Evolutionary conservation across 2,797 vertebrate genomes (phyloP).

Genomic region (Steatocranus sp.): DNA sequence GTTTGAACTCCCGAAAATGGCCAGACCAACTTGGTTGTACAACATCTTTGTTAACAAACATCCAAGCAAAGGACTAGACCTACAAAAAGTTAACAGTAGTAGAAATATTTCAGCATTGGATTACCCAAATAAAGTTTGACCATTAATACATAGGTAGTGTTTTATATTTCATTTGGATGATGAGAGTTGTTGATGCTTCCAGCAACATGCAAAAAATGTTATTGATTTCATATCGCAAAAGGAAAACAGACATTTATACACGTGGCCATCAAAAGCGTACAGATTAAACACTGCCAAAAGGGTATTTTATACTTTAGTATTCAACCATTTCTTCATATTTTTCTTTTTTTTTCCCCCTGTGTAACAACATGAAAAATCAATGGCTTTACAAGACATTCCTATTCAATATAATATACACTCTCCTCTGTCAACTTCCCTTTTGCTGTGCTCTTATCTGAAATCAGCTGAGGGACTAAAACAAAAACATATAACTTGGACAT

Average conservation of each 20-base stretch:
- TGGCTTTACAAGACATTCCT: slow-evolving; percentile 63
- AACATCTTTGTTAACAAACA: slow-evolving; percentile 6
- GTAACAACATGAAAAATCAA: slow-evolving; percentile 62
- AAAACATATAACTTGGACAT: slow-evolving; percentile 53
- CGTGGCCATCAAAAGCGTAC: slow-evolving; percentile 48
- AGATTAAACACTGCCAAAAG: slow-evolving; percentile 64
- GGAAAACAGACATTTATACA: slow-evolving; percentile 39
- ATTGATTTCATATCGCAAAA: slow-evolving; percentile 35
- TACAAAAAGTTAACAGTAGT: neutral
- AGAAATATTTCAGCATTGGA: slow-evolving; percentile 21
- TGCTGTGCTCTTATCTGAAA: slow-evolving; percentile 69
- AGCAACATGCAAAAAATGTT: slow-evolving; percentile 54
- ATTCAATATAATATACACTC: slow-evolving; percentile 43
- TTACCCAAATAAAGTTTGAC: slow-evolving; percentile 46
- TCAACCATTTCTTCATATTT: slow-evolving; percentile 34
- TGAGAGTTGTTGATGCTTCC: slow-evolving; percentile 31
- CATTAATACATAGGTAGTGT: slow-evolving; percentile 56
- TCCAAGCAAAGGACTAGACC: neutral
- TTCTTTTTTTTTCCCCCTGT: slow-evolving; percentile 23
- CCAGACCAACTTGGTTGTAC: neutral
- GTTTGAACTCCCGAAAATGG: neutral
- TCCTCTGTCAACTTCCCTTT: slow-evolving; percentile 25
- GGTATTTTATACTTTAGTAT: slow-evolving; percentile 67
- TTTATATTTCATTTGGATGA: slow-evolving; percentile 37
- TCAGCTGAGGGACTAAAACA: slow-evolving; percentile 44